A percentile compares a stretch with the other conserved stretches of the same genome.
These are phyloP conservation scores for Drosophila nigromelanica DNA, from an alignment of 1,140 invertebrate species.

Conservation along the genomic window DNA sequence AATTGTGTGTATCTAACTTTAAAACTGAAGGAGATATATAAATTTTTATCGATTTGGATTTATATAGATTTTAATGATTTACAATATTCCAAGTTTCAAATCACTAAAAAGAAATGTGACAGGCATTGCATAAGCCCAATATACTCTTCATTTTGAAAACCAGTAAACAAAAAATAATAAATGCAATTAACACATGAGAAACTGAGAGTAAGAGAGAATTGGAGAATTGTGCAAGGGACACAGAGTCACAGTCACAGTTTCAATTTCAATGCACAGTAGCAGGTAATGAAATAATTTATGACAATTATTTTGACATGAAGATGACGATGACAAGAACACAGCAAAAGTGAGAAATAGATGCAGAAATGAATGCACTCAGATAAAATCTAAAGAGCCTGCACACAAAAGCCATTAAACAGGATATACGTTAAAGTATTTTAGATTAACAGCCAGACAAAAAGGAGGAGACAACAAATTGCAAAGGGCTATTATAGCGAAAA, in stretches of 20 bases:
- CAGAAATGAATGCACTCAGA: conserved; percentile 20
- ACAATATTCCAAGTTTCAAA: no score
- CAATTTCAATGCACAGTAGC: conserved; percentile 50
- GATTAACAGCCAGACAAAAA: conserved; percentile 61
- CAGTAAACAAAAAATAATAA: no score
- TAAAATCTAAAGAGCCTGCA: conserved; percentile 47
- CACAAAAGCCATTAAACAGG: conserved; percentile 42
- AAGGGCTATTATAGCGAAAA: conserved; percentile 56
- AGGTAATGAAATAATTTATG: conserved; percentile 67
- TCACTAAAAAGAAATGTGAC: no score
- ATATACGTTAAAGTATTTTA: conserved; percentile 60
- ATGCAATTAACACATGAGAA: conserved; percentile 59
- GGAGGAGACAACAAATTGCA: conserved; percentile 23
- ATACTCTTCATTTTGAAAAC: no score
- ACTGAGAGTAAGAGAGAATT: conserved; percentile 1
- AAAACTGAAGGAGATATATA: no score
- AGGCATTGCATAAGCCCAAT: no score
- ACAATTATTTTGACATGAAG: conserved; percentile 71
- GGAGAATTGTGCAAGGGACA: not conserved
- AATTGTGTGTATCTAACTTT: no score
- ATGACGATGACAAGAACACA: conserved; percentile 43
- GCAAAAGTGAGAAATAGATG: not conserved
- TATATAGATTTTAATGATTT: no score
- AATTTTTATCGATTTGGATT: no score
- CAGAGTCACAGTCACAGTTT: conserved; percentile 10